These are phyloP conservation scores for Neoaliturus tenellus DNA, from an alignment of 2,888 invertebrate species.

Conservation along the genomic window DNA sequence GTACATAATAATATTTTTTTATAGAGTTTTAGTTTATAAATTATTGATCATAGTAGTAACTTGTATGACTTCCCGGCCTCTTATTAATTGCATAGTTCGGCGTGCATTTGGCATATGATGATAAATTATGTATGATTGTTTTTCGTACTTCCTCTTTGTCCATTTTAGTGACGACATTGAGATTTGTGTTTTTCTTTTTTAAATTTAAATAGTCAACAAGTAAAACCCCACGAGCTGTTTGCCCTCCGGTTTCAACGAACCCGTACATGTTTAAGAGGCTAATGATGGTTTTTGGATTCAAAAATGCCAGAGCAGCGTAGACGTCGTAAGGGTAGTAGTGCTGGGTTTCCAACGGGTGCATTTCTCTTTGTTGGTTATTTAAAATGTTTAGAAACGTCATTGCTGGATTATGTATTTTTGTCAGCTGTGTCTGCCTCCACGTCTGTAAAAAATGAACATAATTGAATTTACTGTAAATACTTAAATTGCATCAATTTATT, in stretches of 20 bases:
- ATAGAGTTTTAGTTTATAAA: no score
- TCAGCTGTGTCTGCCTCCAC: slow-evolving; percentile 75
- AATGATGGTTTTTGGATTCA: background rate
- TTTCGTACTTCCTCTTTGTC: background rate
- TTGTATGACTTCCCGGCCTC: no score
- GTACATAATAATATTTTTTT: no score
- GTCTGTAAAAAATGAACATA: slow-evolving; percentile 70
- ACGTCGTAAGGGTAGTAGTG: slow-evolving; percentile 3
- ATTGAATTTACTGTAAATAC: background rate
- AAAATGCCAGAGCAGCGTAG: background rate
- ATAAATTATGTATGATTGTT: background rate
- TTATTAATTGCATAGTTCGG: no score
- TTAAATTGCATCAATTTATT: no score
- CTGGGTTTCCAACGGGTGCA: background rate
- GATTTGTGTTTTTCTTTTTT: background rate
- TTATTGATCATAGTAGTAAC: no score
- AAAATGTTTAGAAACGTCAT: slow-evolving; percentile 75
- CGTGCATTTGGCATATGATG: no score
- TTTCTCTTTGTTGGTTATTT: slow-evolving; percentile 69
- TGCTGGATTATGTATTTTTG: slow-evolving; percentile 70
- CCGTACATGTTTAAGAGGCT: background rate
- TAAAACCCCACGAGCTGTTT: slow-evolving; percentile 30
- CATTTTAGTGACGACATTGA: background rate
- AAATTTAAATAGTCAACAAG: slow-evolving; percentile 42
- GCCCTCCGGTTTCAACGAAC: slow-evolving; percentile 44